Conservation (phyloP, 2,113 vertebrate genomes). For the Nothobranchius furzeri region DNA sequence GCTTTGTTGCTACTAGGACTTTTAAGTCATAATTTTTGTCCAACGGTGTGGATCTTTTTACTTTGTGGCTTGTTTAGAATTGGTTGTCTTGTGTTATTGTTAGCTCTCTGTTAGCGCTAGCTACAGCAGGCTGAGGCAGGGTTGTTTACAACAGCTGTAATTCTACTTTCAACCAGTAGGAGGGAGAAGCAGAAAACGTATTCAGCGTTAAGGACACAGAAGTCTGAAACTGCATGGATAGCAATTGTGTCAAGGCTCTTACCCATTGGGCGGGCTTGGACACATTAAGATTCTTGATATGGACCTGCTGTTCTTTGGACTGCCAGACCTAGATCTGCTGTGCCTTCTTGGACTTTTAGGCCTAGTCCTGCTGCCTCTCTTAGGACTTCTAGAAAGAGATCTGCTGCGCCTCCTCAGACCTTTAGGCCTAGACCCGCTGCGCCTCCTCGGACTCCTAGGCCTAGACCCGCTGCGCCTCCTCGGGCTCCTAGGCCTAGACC, state of each 20-base stretch:
- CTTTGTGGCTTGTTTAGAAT: no score
- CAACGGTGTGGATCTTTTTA: no score
- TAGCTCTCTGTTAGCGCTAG: no score
- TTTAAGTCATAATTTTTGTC: no score
- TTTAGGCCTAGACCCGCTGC: background rate
- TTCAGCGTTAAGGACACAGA: no score
- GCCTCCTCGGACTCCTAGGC: background rate
- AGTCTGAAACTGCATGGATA: background rate
- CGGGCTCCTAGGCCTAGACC: constrained; percentile 42
- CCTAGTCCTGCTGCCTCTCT: background rate
- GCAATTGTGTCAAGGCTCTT: background rate
- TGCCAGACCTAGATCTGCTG: background rate
- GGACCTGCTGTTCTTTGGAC: constrained; percentile 16
- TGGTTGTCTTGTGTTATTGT: no score
- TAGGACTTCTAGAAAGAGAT: no score
- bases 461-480: background rate
- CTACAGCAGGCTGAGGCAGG: no score
- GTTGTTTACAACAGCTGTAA: no score
- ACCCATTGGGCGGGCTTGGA: constrained; percentile 68
- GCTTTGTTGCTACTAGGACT: no score
- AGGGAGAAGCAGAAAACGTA: no score
- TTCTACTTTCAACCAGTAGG: no score
- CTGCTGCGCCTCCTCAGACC: constrained; percentile 27
- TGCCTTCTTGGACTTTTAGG: background rate
- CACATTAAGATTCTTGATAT: constrained; percentile 64